Evolutionary conservation across 2,797 vertebrate species (phyloP).

Genomic region (Leptatherina wallacei): DNA sequence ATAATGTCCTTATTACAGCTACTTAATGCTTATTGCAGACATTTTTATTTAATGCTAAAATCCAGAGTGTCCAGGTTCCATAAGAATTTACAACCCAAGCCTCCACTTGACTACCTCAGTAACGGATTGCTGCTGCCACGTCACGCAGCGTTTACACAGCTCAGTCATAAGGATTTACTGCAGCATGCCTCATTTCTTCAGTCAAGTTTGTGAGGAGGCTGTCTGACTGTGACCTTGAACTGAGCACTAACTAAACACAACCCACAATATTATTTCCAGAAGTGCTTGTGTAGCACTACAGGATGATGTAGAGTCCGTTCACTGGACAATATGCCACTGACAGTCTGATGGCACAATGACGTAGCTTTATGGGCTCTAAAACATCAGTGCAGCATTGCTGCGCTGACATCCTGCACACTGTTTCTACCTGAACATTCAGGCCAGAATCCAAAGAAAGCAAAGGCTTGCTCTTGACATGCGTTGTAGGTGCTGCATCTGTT

Average conservation of each 20-base stretch:
- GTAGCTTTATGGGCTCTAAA: slow-evolving; percentile 23
- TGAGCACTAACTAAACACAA: slow-evolving; percentile 36
- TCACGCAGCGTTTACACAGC: slow-evolving; percentile 54
- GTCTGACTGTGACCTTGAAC: slow-evolving; percentile 67
- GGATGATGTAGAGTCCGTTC: slow-evolving; percentile 26
- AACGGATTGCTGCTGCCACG: slow-evolving; percentile 39
- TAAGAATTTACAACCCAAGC: slow-evolving; percentile 56
- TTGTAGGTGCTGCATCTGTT: not conserved
- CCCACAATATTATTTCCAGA: slow-evolving; percentile 16
- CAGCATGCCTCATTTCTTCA: slow-evolving; percentile 61
- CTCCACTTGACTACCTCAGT: slow-evolving; percentile 1
- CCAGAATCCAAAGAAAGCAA: not conserved
- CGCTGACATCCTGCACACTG: not conserved
- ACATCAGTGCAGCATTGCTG: not conserved
- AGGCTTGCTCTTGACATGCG: not conserved
- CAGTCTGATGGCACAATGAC: slow-evolving; percentile 12
- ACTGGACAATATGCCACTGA: slow-evolving; percentile 6
- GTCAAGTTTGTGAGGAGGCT: slow-evolving; percentile 34
- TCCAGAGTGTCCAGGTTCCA: slow-evolving; percentile 47
- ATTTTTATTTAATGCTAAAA: slow-evolving; percentile 12
- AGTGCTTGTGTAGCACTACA: slow-evolving; percentile 26
- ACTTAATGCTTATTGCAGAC: not conserved
- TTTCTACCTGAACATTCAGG: not conserved
- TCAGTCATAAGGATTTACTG: slow-evolving; percentile 66
- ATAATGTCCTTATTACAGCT: not conserved